Evolutionary conservation across 2,888 invertebrate species (phyloP).

Genomic region (Watsonalla binaria): DNA sequence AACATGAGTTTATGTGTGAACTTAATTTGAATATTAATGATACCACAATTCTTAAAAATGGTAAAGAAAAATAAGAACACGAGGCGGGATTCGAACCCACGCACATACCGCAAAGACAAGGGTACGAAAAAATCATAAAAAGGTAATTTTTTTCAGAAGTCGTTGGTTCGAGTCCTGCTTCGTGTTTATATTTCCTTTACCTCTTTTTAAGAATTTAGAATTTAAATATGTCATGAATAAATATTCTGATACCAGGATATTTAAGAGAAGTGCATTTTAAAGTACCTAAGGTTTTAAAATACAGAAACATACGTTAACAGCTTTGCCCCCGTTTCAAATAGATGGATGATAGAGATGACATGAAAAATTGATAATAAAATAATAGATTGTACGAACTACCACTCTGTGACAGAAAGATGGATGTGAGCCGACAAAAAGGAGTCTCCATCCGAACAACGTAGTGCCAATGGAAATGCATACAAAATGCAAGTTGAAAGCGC

Average conservation of each 20-base stretch:
- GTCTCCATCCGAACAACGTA: background rate
- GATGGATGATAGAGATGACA: background rate
- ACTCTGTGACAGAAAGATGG: background rate
- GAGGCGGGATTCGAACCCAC: too few relatives aligned
- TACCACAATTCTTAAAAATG: too few relatives aligned
- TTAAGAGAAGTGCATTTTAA: background rate
- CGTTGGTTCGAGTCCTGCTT: too few relatives aligned
- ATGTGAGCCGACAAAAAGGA: background rate
- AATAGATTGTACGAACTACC: background rate
- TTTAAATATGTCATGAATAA: too few relatives aligned
- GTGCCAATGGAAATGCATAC: background rate
- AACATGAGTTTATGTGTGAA: too few relatives aligned
- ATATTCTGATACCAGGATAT: background rate
- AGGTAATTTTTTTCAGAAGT: too few relatives aligned
- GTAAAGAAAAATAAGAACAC: too few relatives aligned
- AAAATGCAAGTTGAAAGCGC: background rate
- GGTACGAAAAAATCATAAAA: too few relatives aligned
- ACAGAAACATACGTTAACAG: background rate
- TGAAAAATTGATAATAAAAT: slow-evolving; percentile 3
- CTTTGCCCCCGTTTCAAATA: background rate
- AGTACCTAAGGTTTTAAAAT: background rate
- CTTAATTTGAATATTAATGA: background rate
- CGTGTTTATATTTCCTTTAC: too few relatives aligned
- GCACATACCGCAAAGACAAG: too few relatives aligned
- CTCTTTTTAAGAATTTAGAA: too few relatives aligned